These are phyloP conservation scores for Taenioides sp. DNA, from an alignment of 2,797 vertebrate genomes.

Conservation along the genomic window DNA sequence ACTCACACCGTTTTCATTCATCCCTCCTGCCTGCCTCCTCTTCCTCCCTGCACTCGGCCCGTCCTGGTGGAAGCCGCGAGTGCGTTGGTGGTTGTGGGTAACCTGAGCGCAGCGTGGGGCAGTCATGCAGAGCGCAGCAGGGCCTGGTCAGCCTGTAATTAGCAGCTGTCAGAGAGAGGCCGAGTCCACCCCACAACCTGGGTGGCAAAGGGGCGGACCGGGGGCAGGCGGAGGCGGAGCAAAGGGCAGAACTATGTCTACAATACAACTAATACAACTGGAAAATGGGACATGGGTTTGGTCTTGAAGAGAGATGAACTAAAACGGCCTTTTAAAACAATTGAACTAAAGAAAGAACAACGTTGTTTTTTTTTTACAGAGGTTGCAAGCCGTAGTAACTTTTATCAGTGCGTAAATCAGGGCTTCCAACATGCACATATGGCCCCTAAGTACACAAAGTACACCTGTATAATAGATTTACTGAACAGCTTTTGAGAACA, in stretches of 20 bases:
- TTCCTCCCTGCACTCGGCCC: constrained; percentile 26
- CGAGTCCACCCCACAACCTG: constrained; percentile 81
- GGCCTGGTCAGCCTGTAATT: constrained; percentile 84
- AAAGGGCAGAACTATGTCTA: constrained; percentile 62
- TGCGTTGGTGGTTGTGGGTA: constrained; percentile 68
- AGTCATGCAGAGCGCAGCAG: constrained; percentile 83
- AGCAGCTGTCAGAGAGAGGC: constrained; percentile 83
- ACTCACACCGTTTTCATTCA: constrained; percentile 29
- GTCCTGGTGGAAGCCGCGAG: constrained; percentile 33
- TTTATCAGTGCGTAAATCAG: not conserved
- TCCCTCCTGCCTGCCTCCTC: constrained; percentile 19
- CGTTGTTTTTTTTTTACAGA: not conserved
- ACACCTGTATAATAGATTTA: not conserved
- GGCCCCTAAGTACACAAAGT: not conserved
- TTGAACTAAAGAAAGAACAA: not conserved
- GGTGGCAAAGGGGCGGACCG: constrained; percentile 74
- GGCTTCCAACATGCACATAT: not conserved
- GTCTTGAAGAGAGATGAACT: not conserved
- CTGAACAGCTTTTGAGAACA: not conserved
- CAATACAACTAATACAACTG: constrained; percentile 73
- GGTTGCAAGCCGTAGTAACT: not conserved
- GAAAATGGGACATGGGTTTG: constrained; percentile 26
- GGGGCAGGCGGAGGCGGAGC: constrained; percentile 45
- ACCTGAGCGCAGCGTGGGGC: constrained; percentile 79
- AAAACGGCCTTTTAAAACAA: not conserved